Evolutionary conservation across 2,888 invertebrate species (phyloP).

Genomic region (Ophion ellenae): DNA sequence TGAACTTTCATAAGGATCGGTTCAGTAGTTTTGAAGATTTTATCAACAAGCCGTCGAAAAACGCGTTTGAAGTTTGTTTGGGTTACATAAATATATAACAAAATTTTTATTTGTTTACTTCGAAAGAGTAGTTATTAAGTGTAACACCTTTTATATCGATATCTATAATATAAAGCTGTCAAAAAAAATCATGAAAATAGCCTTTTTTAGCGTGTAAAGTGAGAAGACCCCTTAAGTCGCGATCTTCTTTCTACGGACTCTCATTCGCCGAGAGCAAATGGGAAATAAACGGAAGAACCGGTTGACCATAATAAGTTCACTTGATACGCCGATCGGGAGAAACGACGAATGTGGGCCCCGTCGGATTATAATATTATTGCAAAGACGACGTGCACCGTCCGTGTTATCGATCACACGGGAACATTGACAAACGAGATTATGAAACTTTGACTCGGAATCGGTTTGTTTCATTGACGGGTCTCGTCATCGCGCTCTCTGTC

Average conservation of each 20-base stretch:
- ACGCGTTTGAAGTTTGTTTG: too few species aligned
- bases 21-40: too few species aligned
- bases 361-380: conserved; percentile 29
- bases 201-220: too few species aligned
- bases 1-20: too few species aligned
- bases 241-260: background rate
- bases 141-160: too few species aligned
- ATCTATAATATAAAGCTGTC: too few species aligned
- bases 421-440: background rate
- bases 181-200: too few species aligned
- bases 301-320: background rate
- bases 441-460: background rate
- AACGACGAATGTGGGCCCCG: conserved; percentile 16
- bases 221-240: conserved; percentile 10
- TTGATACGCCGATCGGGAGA: conserved; percentile 25
- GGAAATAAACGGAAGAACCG: background rate
- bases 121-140: too few species aligned
- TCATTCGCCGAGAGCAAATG: background rate
- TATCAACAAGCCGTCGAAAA: too few species aligned
- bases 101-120: too few species aligned
- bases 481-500: background rate
- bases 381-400: conserved; percentile 4
- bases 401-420: conserved; percentile 1
- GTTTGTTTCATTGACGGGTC: background rate
- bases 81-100: too few species aligned